These are phyloP conservation scores for Drosophila nr. perissopoda DNA, from an alignment of 2,888 invertebrate genomes.

Conservation along the genomic window DNA sequence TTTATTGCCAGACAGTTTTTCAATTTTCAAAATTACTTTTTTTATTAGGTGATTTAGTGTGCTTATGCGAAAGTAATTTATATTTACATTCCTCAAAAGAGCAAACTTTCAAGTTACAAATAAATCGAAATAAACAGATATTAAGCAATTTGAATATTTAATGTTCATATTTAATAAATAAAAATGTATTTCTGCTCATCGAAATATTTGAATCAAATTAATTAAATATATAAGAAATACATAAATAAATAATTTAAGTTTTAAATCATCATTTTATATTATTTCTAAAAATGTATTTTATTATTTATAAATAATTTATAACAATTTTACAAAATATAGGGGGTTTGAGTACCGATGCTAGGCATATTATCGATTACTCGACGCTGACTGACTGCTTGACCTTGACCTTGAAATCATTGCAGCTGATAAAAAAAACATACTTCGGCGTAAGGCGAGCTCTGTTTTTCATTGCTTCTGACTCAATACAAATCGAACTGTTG, in stretches of 20 bases:
- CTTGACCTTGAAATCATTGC: conserved; percentile 21
- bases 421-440: conserved; percentile 9
- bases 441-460: neutral
- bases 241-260: neutral
- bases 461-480: conserved; percentile 20
- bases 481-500: conserved; percentile 5
- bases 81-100: neutral
- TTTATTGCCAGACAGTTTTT: neutral
- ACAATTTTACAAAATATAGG: neutral
- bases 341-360: neutral
- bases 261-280: neutral
- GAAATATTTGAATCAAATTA: neutral
- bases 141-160: neutral
- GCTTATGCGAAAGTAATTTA: neutral
- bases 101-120: neutral
- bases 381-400: neutral
- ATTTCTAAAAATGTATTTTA: neutral
- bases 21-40: neutral
- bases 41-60: neutral
- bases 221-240: neutral
- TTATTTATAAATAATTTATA: neutral
- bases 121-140: too few relatives aligned
- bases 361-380: neutral
- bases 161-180: too few relatives aligned
- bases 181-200: neutral